Evolutionary conservation across 2,797 vertebrate genomes (phyloP).

Genomic region (Hippoglossus hippoglossus): DNA sequence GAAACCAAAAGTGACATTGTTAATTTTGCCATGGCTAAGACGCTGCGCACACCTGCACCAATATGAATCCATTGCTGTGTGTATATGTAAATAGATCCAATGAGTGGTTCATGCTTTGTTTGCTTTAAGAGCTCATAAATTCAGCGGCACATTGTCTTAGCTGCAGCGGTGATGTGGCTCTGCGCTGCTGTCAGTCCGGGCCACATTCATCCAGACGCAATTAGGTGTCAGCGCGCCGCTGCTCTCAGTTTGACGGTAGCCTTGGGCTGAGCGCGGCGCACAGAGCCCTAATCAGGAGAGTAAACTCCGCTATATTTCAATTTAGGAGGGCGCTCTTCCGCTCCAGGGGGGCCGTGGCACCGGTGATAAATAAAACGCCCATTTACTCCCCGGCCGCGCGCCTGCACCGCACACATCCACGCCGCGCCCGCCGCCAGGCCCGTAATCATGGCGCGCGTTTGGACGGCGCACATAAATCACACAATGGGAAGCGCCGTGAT

Average conservation of each 20-base stretch:
- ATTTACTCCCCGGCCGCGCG: constrained; percentile 85
- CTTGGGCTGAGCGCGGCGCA: constrained; percentile 87
- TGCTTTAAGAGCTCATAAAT: neutral
- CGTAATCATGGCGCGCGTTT: constrained; percentile 91
- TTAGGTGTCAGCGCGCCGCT: constrained; percentile 89
- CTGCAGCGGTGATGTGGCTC: neutral
- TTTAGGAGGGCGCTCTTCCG: constrained; percentile 97
- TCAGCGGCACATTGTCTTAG: neutral
- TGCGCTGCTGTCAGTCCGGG: constrained; percentile 86
- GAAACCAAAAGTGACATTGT: too few relatives aligned
- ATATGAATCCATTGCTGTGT: neutral
- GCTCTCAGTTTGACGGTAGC: constrained; percentile 91
- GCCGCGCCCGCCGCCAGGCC: constrained; percentile 90
- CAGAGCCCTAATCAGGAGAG: constrained; percentile 97
- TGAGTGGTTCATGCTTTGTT: neutral
- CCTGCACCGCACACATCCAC: constrained; percentile 73
- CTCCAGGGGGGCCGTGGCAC: constrained; percentile 94
- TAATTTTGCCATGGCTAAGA: too few relatives aligned
- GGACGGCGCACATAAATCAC: constrained; percentile 94
- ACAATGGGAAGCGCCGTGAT: constrained; percentile 91
- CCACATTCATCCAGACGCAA: constrained; percentile 96
- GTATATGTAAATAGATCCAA: neutral
- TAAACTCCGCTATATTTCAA: constrained; percentile 99
- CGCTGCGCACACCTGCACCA: neutral
- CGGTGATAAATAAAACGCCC: constrained; percentile 98